A percentile compares a stretch with the other conserved stretches of the same genome.
phyloP scores from a whole-genome alignment of 2,888 invertebrate genomes.

The Fissipunctia ypsillon region DNA sequence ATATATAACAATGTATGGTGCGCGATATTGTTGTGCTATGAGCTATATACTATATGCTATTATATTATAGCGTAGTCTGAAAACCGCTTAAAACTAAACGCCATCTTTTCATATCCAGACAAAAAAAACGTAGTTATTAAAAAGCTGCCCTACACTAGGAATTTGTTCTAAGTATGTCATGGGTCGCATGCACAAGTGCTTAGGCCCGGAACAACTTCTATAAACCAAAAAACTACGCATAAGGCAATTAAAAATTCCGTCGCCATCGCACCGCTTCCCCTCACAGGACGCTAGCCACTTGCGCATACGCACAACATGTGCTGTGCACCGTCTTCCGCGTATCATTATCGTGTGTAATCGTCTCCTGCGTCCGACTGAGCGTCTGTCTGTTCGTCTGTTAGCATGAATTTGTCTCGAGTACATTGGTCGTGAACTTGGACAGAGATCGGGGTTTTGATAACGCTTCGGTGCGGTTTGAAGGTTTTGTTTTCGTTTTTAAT shows the following conservation, averaged over 20 bases:
- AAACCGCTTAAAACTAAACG: background rate
- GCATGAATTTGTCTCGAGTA: slow-evolving; percentile 33
- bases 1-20: too few species aligned
- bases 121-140: background rate
- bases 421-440: slow-evolving; percentile 63
- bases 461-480: background rate
- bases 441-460: slow-evolving; percentile 21
- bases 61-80: too few species aligned
- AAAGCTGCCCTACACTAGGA: too few species aligned
- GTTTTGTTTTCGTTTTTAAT: background rate
- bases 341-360: slow-evolving; percentile 69
- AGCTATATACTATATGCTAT: too few species aligned
- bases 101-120: background rate
- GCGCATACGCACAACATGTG: slow-evolving; percentile 58
- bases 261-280: slow-evolving; percentile 33
- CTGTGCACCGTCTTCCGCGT: slow-evolving; percentile 69
- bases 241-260: slow-evolving; percentile 27
- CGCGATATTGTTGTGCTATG: too few species aligned
- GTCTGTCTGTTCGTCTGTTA: slow-evolving; percentile 50
- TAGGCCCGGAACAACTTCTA: background rate
- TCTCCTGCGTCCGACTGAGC: slow-evolving; percentile 51
- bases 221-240: background rate
- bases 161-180: background rate
- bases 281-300: slow-evolving; percentile 9
- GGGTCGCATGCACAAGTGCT: background rate